Conservation (phyloP, 1,140 invertebrate species). For the Oppia nitens region DNA sequence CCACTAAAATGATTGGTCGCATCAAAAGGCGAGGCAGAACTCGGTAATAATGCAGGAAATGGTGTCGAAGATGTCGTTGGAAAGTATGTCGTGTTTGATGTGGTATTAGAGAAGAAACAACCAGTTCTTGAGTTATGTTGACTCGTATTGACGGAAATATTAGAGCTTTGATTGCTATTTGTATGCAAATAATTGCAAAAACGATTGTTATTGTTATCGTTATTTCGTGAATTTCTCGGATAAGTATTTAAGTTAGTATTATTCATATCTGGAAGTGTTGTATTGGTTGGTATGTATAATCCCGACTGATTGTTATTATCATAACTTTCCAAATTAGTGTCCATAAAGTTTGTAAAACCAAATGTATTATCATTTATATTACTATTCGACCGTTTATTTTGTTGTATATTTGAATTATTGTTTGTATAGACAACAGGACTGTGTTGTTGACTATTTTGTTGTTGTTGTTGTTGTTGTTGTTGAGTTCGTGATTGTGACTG, state of each 20-base stretch:
- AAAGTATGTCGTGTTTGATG: not conserved
- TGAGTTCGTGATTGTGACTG: not conserved
- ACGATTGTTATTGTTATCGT: no score
- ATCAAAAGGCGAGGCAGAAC: not conserved
- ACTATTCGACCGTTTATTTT: not conserved
- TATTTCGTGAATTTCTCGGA: not conserved
- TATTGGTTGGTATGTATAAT: not conserved
- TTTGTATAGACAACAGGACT: not conserved
- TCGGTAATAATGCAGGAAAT: not conserved
- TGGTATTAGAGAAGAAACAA: not conserved
- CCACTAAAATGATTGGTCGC: not conserved
- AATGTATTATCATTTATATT: not conserved
- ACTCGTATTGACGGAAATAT: not conserved
- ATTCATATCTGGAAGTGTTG: not conserved
- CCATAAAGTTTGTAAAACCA: not conserved
- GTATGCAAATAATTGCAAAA: no score
- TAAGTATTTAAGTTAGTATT: no score
- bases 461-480: not conserved
- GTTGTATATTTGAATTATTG: not conserved
- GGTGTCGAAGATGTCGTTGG: not conserved
- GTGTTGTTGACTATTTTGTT: not conserved
- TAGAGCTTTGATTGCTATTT: not conserved
- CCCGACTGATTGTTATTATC: not conserved
- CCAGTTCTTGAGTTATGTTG: not conserved
- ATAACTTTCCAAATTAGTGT: no score